Evolutionary conservation across 2,797 vertebrate species (phyloP).

Genomic region (Anniella stebbinsi): DNA sequence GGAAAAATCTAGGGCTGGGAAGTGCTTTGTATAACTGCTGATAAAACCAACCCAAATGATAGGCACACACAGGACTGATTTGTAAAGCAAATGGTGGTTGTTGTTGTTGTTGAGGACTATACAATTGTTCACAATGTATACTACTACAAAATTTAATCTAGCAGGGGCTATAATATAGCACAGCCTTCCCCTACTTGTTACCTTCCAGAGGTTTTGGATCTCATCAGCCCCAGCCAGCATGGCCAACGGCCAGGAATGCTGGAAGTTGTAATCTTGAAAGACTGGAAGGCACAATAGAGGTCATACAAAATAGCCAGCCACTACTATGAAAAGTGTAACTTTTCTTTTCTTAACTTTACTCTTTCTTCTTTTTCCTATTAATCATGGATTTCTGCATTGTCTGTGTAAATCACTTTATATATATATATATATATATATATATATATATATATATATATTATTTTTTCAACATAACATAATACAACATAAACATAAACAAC

Average conservation of each 20-base stretch:
- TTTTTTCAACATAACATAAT: too few relatives aligned
- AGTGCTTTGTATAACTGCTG: neutral
- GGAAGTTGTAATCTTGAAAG: neutral
- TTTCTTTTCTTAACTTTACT: too few relatives aligned
- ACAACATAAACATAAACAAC: too few relatives aligned
- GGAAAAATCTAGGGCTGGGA: neutral
- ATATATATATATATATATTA: too few relatives aligned
- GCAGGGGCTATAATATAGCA: neutral
- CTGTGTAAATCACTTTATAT: too few relatives aligned
- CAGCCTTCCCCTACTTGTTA: neutral
- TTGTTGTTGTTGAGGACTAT: neutral
- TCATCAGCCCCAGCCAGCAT: neutral
- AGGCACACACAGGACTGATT: neutral
- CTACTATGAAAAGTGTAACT: neutral
- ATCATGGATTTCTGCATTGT: too few relatives aligned
- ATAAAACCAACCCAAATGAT: neutral
- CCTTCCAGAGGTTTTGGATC: too few relatives aligned
- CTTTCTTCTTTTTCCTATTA: too few relatives aligned
- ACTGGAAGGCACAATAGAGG: neutral
- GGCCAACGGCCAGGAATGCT: neutral
- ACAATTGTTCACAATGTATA: neutral
- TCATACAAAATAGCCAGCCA: neutral
- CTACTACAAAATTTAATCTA: too few relatives aligned
- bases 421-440: too few relatives aligned
- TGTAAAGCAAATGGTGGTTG: neutral